These are phyloP conservation scores for Brachyhypopomus occidentalis DNA, from an alignment of 2,113 vertebrate species.

Conservation along the genomic window DNA sequence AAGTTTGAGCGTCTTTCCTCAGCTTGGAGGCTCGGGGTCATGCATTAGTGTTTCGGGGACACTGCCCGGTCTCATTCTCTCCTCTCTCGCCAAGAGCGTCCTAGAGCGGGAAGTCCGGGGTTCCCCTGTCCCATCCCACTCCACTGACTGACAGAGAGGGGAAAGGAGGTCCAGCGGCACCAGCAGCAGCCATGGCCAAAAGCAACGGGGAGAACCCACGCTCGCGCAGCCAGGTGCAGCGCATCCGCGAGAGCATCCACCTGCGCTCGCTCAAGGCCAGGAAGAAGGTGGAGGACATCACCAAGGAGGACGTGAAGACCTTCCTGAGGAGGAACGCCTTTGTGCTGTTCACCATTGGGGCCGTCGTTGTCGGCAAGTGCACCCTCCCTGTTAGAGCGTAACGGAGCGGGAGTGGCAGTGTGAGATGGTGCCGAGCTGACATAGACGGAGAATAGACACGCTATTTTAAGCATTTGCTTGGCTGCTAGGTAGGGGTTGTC, in stretches of 20 bases:
- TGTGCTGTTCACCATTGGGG: constrained; percentile 90
- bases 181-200: constrained; percentile 73
- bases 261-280: constrained; percentile 91
- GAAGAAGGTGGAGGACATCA: constrained; percentile 94
- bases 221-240: constrained; percentile 82
- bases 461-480: too few species aligned
- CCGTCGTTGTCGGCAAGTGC: constrained; percentile 88
- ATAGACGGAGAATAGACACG: too few species aligned
- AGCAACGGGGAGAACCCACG: constrained; percentile 78
- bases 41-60: not conserved
- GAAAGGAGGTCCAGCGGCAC: constrained; percentile 1
- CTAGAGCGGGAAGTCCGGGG: not conserved
- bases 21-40: not conserved
- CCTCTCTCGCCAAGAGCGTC: not conserved
- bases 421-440: too few species aligned
- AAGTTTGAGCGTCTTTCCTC: not conserved
- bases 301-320: constrained; percentile 88
- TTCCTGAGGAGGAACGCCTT: constrained; percentile 93
- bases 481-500: too few species aligned
- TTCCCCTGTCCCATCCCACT: not conserved
- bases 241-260: constrained; percentile 87
- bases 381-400: too few species aligned
- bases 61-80: not conserved
- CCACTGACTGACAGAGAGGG: not conserved
- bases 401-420: too few species aligned